phyloP scores from a whole-genome alignment of 2,113 vertebrate species.

The Chlorodrepanis virens region DNA sequence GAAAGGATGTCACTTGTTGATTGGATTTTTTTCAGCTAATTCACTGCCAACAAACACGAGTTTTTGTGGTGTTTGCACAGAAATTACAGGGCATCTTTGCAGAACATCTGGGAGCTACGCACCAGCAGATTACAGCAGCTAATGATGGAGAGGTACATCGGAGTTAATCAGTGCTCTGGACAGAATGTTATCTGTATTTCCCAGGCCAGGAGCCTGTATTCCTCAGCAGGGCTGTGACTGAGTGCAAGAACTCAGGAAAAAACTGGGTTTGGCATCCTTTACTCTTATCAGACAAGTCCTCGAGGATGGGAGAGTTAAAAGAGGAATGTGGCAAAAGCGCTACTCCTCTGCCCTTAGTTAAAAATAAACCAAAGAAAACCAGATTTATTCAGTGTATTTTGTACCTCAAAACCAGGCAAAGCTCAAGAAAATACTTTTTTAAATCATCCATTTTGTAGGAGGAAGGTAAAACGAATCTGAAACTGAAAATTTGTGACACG shows the following conservation, averaged over 20 bases:
- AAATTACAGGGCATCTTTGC: neutral
- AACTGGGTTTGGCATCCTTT: neutral
- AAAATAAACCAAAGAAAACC: neutral
- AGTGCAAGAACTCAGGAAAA: neutral
- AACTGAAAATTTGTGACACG: accelerated
- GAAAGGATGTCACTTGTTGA: neutral
- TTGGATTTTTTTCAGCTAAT: neutral
- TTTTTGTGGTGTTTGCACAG: neutral
- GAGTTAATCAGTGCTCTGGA: neutral
- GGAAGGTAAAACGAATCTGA: neutral
- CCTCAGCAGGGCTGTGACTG: neutral
- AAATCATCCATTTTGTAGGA: neutral
- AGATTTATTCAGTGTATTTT: neutral
- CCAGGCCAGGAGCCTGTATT: neutral
- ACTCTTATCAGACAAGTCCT: neutral
- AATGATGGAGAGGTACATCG: neutral
- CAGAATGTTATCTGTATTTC: neutral
- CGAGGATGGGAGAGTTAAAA: neutral
- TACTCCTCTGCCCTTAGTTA: neutral
- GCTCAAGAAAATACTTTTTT: neutral
- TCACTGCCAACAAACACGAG: neutral
- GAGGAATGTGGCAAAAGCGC: accelerated
- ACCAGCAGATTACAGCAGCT: neutral
- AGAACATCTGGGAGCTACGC: neutral
- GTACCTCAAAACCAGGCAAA: neutral